Conservation (phyloP, 2,888 invertebrate genomes). For the Corbicula japonica region DNA sequence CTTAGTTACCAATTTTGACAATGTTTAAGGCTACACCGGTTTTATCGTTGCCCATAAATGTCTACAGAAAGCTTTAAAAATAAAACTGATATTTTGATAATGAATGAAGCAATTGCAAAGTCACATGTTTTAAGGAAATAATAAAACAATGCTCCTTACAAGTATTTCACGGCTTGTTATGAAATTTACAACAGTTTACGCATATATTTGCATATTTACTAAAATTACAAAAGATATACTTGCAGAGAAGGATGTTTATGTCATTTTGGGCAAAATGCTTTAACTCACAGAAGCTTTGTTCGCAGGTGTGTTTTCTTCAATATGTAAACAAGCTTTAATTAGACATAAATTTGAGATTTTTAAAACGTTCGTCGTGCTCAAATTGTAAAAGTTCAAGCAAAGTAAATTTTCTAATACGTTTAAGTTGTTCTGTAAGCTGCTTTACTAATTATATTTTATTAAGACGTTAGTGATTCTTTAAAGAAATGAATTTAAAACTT, state of each 20-base stretch:
- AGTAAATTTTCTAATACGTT: too few relatives aligned
- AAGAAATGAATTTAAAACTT: too few relatives aligned
- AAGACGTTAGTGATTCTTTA: too few relatives aligned
- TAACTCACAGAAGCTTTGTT: neutral
- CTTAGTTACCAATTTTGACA: constrained; percentile 5
- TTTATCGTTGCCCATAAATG: constrained; percentile 17
- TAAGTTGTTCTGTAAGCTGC: too few relatives aligned
- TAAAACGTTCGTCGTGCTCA: neutral
- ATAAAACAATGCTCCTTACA: constrained; percentile 18
- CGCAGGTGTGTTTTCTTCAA: constrained; percentile 17
- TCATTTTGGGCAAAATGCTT: constrained; percentile 22
- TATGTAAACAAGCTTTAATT: too few relatives aligned
- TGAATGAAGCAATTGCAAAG: constrained; percentile 15
- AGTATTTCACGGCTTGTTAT: constrained; percentile 29
- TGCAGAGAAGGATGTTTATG: constrained; percentile 23
- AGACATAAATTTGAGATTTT: too few relatives aligned
- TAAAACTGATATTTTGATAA: constrained; percentile 10
- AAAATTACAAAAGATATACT: constrained; percentile 20
- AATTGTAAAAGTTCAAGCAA: too few relatives aligned
- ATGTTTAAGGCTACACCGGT: neutral
- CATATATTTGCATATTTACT: constrained; percentile 39
- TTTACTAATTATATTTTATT: too few relatives aligned
- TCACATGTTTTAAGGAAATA: constrained; percentile 17
- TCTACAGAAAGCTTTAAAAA: constrained; percentile 1
- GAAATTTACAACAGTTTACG: constrained; percentile 31